Evolutionary conservation across 2,797 vertebrate genomes (phyloP).

Genomic region (Sphaeramia orbicularis): DNA sequence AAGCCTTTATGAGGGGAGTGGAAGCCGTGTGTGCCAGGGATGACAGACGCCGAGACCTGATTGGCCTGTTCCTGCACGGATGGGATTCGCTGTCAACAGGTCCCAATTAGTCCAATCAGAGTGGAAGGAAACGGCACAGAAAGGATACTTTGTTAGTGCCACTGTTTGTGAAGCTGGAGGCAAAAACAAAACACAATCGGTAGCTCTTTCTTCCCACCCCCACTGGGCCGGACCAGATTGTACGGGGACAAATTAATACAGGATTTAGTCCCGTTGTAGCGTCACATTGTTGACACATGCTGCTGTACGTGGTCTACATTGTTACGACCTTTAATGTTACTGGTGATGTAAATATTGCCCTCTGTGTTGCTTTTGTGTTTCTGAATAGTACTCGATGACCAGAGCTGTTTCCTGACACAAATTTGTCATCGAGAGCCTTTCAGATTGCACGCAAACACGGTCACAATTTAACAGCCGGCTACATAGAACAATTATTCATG

Average conservation of each 20-base stretch:
- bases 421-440: slow-evolving; percentile 81
- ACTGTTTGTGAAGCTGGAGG: slow-evolving; percentile 85
- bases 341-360: slow-evolving; percentile 86
- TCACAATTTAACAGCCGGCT: slow-evolving; percentile 32
- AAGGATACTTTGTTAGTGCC: slow-evolving; percentile 88
- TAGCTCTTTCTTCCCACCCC: slow-evolving; percentile 75
- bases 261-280: slow-evolving; percentile 68
- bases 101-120: slow-evolving; percentile 90
- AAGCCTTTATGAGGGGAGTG: slow-evolving; percentile 83
- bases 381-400: slow-evolving; percentile 73
- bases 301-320: slow-evolving; percentile 66
- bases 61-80: slow-evolving; percentile 88
- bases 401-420: slow-evolving; percentile 82
- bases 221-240: slow-evolving; percentile 59
- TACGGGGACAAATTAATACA: slow-evolving; percentile 72
- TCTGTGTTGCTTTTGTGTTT: slow-evolving; percentile 73
- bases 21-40: slow-evolving; percentile 83
- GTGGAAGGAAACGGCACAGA: slow-evolving; percentile 88
- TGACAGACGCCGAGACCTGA: slow-evolving; percentile 86
- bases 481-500: slow-evolving; percentile 48
- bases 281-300: slow-evolving; percentile 72
- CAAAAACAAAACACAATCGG: slow-evolving; percentile 87
- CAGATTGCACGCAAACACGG: slow-evolving; percentile 50
- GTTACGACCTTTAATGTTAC: slow-evolving; percentile 79
- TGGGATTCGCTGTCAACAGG: slow-evolving; percentile 89